Percentiles rank a stretch among this genome's conserved stretches.
phyloP scores from a whole-genome alignment of 2,113 vertebrate genomes.

The Mesocricetus auratus region DNA sequence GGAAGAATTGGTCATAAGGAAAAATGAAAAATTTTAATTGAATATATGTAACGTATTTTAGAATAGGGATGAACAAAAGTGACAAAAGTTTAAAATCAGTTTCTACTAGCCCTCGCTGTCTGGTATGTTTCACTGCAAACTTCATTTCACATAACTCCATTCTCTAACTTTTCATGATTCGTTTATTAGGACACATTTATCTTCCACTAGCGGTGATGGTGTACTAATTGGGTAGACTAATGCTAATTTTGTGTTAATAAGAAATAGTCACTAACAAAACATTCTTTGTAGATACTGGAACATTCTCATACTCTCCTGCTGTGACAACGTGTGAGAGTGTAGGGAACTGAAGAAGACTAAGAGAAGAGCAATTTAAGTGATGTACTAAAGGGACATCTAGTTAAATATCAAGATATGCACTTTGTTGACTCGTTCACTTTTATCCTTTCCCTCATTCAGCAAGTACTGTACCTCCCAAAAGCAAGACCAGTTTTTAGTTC shows the following conservation, averaged over 20 bases:
- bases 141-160: neutral
- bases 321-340: neutral
- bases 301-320: neutral
- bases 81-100: neutral
- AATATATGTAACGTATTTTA: neutral
- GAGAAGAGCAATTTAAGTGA: neutral
- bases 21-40: neutral
- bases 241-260: slow-evolving; percentile 33
- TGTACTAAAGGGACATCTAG: neutral
- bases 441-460: neutral
- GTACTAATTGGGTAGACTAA: slow-evolving; percentile 9
- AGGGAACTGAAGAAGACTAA: neutral
- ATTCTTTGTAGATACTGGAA: neutral
- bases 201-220: neutral
- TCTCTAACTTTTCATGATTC: neutral
- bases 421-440: neutral
- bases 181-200: neutral
- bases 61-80: neutral
- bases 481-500: neutral
- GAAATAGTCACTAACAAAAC: neutral
- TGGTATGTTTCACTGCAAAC: neutral
- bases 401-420: neutral
- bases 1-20: neutral
- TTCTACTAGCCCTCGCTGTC: neutral
- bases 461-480: neutral